These are phyloP conservation scores for Takifugu ocellatus DNA, from an alignment of 2,797 vertebrate genomes.

Conservation along the genomic window DNA sequence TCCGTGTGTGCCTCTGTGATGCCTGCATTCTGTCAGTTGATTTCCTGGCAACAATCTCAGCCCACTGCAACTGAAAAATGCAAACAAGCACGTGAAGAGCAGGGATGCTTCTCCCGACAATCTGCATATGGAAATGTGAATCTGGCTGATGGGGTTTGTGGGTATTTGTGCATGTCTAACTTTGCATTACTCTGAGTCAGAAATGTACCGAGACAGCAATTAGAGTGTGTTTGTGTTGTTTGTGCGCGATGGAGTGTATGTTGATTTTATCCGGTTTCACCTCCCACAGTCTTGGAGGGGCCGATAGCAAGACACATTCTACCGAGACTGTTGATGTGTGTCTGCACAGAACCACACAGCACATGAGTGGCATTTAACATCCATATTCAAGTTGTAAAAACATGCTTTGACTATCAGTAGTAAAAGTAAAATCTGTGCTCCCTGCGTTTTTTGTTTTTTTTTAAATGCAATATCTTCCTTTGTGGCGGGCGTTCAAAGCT, in stretches of 20 bases:
- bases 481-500: conserved; percentile 15
- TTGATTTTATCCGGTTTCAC: conserved; percentile 50
- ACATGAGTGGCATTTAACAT: too few species aligned
- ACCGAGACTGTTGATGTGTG: too few species aligned
- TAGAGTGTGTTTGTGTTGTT: conserved; percentile 24
- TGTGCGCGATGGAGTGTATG: conserved; percentile 35
- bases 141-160: conserved; percentile 26
- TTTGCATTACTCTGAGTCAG: conserved; percentile 33
- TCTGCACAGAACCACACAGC: too few species aligned
- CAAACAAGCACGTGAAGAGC: conserved; percentile 56
- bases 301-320: too few species aligned
- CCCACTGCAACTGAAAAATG: conserved; percentile 57
- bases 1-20: conserved; percentile 27
- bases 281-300: conserved; percentile 17
- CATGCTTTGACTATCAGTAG: neutral
- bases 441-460: conserved; percentile 3
- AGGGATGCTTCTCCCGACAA: conserved; percentile 37
- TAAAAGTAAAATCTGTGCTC: neutral
- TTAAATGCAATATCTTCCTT: neutral
- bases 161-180: conserved; percentile 11
- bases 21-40: conserved; percentile 41
- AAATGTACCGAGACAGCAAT: conserved; percentile 27
- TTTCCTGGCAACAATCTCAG: conserved; percentile 55
- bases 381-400: too few species aligned
- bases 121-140: conserved; percentile 55